Conservation (phyloP, 2,888 invertebrate genomes). For the Sisyra terminalis region DNA sequence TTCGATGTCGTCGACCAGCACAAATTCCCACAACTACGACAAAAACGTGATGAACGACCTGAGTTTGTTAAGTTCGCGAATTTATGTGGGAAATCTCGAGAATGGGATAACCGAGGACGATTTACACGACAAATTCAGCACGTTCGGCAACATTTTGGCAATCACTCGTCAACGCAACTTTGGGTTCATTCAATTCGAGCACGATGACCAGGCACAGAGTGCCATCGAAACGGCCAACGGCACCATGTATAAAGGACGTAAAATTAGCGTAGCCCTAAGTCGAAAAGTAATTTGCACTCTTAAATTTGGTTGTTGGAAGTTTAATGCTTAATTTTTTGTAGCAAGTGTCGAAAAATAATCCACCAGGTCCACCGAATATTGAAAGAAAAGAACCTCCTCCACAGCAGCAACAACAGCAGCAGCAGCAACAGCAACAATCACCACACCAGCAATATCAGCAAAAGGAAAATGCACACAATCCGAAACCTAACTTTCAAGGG, state of each 20-base stretch:
- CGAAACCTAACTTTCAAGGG: no score
- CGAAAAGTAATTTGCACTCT: neutral
- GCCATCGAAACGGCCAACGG: slow-evolving; percentile 60
- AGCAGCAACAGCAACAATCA: no score
- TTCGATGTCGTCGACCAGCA: no score
- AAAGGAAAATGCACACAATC: no score
- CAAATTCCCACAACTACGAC: neutral
- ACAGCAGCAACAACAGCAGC: no score
- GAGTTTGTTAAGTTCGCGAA: slow-evolving; percentile 51
- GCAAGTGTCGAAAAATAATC: no score
- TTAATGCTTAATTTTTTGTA: no score
- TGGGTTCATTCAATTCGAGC: slow-evolving; percentile 75
- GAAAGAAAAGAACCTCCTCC: no score
- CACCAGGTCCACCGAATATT: no score
- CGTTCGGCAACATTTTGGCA: slow-evolving; percentile 54
- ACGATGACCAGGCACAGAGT: slow-evolving; percentile 52
- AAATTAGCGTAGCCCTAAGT: slow-evolving; percentile 36
- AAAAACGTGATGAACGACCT: slow-evolving; percentile 48
- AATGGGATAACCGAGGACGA: slow-evolving; percentile 43
- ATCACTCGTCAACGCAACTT: slow-evolving; percentile 62
- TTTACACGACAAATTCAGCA: slow-evolving; percentile 46
- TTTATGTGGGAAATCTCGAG: slow-evolving; percentile 67
- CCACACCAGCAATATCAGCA: no score
- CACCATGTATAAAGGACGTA: slow-evolving; percentile 51
- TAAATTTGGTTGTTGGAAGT: no score